Percentiles rank a stretch among this genome's conserved stretches.
Conservation (phyloP, 2,888 invertebrate species). For the Pasiphila rectangulata region DNA sequence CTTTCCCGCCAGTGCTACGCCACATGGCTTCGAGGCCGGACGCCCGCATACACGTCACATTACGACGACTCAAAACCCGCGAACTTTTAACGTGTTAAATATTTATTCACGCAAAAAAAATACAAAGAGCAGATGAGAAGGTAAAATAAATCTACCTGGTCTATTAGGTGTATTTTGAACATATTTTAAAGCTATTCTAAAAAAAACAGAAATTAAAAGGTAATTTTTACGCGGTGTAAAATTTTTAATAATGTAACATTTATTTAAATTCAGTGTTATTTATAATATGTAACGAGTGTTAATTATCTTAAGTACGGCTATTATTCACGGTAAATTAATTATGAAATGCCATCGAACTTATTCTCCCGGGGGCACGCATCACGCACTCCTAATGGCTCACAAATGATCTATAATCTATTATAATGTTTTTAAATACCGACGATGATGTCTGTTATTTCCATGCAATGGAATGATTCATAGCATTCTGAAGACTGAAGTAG, state of each 20-base stretch:
- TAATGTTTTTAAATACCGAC: too few relatives aligned
- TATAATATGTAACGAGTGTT: slow-evolving; percentile 2
- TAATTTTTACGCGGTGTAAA: background rate
- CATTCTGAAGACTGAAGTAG: slow-evolving; percentile 8
- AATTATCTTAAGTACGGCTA: slow-evolving; percentile 15
- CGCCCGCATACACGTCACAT: slow-evolving; percentile 46
- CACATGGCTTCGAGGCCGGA: slow-evolving; percentile 47
- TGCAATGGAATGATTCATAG: slow-evolving; percentile 12
- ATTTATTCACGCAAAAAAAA: background rate
- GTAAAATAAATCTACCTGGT: too few relatives aligned
- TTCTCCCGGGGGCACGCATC: slow-evolving; percentile 20
- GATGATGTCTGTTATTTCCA: slow-evolving; percentile 17
- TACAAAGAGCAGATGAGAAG: too few relatives aligned
- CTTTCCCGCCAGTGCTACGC: slow-evolving; percentile 42
- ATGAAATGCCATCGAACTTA: slow-evolving; percentile 3
- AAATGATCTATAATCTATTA: slow-evolving; percentile 5
- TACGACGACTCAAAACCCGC: slow-evolving; percentile 43
- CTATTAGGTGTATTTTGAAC: too few relatives aligned
- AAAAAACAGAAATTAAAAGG: background rate
- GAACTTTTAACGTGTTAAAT: slow-evolving; percentile 6
- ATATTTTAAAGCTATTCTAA: too few relatives aligned
- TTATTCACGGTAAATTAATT: slow-evolving; percentile 12
- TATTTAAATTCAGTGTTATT: background rate
- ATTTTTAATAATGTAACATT: background rate
- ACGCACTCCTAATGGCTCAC: slow-evolving; percentile 21